These are phyloP conservation scores for Electrophaes corylata DNA, from an alignment of 2,888 invertebrate genomes.

Conservation along the genomic window DNA sequence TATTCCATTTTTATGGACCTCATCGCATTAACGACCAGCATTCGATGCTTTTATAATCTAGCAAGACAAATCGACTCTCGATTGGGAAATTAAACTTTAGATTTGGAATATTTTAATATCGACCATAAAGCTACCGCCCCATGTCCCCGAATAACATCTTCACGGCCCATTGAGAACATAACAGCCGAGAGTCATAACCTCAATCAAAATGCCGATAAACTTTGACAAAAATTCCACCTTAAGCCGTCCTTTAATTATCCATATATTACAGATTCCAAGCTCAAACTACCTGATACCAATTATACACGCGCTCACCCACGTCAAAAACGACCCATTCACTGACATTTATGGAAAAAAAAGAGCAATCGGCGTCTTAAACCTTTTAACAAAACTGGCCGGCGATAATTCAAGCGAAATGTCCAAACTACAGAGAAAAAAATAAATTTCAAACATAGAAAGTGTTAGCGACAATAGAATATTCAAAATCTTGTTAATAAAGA, in stretches of 20 bases:
- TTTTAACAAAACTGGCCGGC: constrained; percentile 81
- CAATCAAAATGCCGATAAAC: constrained; percentile 82
- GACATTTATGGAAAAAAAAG: constrained; percentile 73
- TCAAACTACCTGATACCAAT: constrained; percentile 81
- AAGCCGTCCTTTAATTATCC: constrained; percentile 83
- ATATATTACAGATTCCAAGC: constrained; percentile 78
- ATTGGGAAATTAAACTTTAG: constrained; percentile 56
- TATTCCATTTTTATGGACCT: constrained; percentile 66
- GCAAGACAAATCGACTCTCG: constrained; percentile 74
- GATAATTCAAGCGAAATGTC: constrained; percentile 84
- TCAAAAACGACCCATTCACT: constrained; percentile 73
- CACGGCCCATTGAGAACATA: constrained; percentile 57
- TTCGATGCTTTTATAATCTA: constrained; percentile 74
- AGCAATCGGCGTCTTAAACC: constrained; percentile 72
- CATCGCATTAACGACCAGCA: constrained; percentile 60
- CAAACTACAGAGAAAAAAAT: constrained; percentile 73
- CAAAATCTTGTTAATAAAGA: constrained; percentile 84
- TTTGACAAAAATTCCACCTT: constrained; percentile 83
- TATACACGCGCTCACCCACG: constrained; percentile 83
- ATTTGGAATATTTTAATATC: constrained; percentile 51
- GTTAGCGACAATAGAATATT: constrained; percentile 83
- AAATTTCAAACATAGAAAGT: constrained; percentile 80
- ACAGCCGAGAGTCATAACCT: constrained; percentile 69
- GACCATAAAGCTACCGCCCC: constrained; percentile 79
- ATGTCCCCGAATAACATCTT: constrained; percentile 55